phyloP scores from a whole-genome alignment of 2,797 vertebrate species.

The Netta rufina region DNA sequence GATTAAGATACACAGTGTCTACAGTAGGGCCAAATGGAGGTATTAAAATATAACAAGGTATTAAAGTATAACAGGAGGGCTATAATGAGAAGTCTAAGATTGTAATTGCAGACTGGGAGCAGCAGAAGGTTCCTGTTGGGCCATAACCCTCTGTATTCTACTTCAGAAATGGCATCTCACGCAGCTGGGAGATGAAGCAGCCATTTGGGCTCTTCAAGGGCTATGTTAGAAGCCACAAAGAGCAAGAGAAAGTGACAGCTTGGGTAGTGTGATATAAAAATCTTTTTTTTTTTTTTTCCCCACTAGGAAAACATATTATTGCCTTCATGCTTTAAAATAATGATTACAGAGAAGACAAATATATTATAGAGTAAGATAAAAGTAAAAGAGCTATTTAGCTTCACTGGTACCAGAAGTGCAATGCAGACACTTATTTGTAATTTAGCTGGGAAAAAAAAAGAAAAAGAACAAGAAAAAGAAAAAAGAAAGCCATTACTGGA shows the following conservation, averaged over 20 bases:
- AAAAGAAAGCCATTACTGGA: neutral
- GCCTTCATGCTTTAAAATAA: neutral
- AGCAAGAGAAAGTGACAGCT: neutral
- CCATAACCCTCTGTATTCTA: conserved; percentile 3
- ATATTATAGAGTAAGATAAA: neutral
- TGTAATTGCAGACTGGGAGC: conserved; percentile 7
- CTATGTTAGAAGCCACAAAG: neutral
- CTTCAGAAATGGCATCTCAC: conserved; percentile 13
- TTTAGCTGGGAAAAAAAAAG: neutral
- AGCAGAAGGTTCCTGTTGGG: conserved; percentile 37
- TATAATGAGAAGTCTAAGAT: neutral
- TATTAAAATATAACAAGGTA: neutral
- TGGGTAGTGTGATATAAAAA: neutral
- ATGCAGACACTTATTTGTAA: neutral
- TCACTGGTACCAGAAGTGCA: neutral
- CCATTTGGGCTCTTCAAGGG: neutral
- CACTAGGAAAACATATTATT: neutral
- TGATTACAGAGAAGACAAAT: neutral
- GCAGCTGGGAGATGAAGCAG: neutral
- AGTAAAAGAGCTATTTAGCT: neutral
- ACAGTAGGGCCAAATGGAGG: neutral
- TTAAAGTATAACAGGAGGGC: neutral
- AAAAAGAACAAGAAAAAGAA: neutral
- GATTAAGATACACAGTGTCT: neutral
- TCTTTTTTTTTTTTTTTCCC: neutral